phyloP scores from a whole-genome alignment of 1,140 invertebrate species.

The Helicorthomorpha holstii region DNA sequence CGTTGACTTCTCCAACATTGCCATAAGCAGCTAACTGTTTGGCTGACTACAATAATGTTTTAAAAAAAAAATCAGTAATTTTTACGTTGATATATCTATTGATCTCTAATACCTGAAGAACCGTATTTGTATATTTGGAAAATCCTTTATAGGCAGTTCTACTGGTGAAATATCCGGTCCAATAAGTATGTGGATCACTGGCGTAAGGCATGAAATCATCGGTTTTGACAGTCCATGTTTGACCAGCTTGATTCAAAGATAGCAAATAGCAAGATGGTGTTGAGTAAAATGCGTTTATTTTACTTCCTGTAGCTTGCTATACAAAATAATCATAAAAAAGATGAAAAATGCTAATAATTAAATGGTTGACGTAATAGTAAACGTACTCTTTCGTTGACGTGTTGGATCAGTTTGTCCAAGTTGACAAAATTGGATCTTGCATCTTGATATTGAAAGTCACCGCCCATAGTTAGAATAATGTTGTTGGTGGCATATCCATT shows the following conservation, averaged over 20 bases:
- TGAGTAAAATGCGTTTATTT: constrained; percentile 54
- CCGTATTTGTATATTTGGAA: constrained; percentile 25
- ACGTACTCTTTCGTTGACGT: constrained; percentile 30
- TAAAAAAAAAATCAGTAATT: too few relatives aligned
- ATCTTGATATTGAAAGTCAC: constrained; percentile 39
- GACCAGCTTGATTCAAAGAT: constrained; percentile 35
- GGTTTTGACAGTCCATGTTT: constrained; percentile 33
- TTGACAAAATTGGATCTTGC: constrained; percentile 42
- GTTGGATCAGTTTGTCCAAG: constrained; percentile 54
- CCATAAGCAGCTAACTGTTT: not conserved
- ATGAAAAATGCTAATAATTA: too few relatives aligned
- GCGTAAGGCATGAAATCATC: constrained; percentile 88
- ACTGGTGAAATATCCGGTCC: constrained; percentile 93
- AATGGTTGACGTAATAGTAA: not conserved
- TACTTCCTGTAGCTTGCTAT: constrained; percentile 37
- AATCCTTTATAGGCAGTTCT: constrained; percentile 33
- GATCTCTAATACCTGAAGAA: constrained; percentile 18
- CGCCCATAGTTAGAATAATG: constrained; percentile 37
- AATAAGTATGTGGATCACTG: constrained; percentile 59
- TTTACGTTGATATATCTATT: not conserved
- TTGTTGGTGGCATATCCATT: constrained; percentile 24
- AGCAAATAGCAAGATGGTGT: constrained; percentile 56
- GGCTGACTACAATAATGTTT: not conserved
- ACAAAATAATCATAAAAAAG: too few relatives aligned
- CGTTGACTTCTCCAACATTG: not conserved